Base-by-base conservation (phyloP, 2,797 vertebrate species). In the Lepilemur ruficaudatus region DNA sequence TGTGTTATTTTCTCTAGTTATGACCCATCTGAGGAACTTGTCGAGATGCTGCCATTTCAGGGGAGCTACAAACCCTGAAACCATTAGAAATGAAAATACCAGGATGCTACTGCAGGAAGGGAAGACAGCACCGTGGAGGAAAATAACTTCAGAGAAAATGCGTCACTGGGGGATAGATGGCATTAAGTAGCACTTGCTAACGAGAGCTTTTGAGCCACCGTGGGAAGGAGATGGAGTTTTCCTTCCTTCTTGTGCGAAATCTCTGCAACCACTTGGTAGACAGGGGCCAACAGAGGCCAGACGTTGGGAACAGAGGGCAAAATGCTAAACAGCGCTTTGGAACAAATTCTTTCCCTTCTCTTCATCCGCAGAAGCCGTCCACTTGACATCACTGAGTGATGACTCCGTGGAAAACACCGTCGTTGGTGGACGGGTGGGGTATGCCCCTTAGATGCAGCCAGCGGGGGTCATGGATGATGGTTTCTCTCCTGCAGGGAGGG, bases 21-120 rank as follows among this genome's bases (percentile, higher is more conserved):
- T 59, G 85, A 59, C 46, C 92, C 92, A 73, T 95, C 41, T 2
- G 94, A 97, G 96, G 69, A 23, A 14, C 41, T 92, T 6, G 15
- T 84, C 59, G 15, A 3, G 32, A 65, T 10, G 63, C 67, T 88
- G 43, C 86, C 23, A 2, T 92, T 93, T 90, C 46, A 88, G 93
- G 78, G 13, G 81, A 75, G n/a, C 32, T 32, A 48, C 95, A 95
- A 83, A 81, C 63, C 25, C 43, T 43, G 85, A 55, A 63, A 78
- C 15, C 35, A 76, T n/a, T 41, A 93, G 78, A 59, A 97, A 73
- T 70, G 93, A 32, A 61, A 95, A 20, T 78, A 25, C 46, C 38
- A 43, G 22, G 57, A 32, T 25, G 59, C 80, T 75, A 14, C 63
- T 57, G 86, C 50, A 43, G 7, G 18, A 57, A 48, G 78, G 38